These are phyloP conservation scores for Pteropus alecto DNA, from an alignment of 2,113 vertebrate species.

Conservation along the genomic window DNA sequence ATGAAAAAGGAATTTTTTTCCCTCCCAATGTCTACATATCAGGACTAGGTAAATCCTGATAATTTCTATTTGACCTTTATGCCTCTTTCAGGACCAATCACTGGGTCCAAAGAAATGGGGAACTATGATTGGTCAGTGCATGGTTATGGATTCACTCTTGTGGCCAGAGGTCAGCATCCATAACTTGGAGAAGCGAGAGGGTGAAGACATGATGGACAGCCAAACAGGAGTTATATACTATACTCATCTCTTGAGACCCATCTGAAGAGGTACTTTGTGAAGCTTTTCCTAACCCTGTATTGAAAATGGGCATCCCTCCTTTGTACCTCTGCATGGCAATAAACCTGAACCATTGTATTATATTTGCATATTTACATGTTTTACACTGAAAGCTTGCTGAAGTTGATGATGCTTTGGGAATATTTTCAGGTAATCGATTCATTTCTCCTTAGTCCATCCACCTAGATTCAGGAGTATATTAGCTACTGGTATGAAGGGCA, in stretches of 20 bases:
- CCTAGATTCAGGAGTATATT: background rate
- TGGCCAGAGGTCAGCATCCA: background rate
- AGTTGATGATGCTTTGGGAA: background rate
- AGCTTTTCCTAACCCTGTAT: background rate
- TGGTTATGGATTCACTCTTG: background rate
- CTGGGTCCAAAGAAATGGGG: background rate
- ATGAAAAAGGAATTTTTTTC: background rate
- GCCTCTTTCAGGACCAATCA: background rate
- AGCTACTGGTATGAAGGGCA: background rate
- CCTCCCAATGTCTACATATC: background rate
- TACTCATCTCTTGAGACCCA: background rate
- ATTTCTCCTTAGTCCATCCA: background rate
- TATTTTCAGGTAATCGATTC: background rate
- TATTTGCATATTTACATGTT: background rate
- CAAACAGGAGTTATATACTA: background rate
- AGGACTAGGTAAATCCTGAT: background rate
- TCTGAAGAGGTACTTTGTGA: background rate
- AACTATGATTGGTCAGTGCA: background rate
- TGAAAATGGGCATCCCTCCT: background rate
- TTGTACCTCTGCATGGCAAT: background rate
- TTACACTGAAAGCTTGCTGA: background rate
- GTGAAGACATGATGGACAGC: background rate
- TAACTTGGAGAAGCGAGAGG: background rate
- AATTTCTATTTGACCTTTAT: background rate
- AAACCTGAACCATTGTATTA: background rate